Percentiles rank a stretch among this genome's conserved stretches.
phyloP scores from a whole-genome alignment of 1,140 invertebrate genomes.

The Drosophila neocordata region DNA sequence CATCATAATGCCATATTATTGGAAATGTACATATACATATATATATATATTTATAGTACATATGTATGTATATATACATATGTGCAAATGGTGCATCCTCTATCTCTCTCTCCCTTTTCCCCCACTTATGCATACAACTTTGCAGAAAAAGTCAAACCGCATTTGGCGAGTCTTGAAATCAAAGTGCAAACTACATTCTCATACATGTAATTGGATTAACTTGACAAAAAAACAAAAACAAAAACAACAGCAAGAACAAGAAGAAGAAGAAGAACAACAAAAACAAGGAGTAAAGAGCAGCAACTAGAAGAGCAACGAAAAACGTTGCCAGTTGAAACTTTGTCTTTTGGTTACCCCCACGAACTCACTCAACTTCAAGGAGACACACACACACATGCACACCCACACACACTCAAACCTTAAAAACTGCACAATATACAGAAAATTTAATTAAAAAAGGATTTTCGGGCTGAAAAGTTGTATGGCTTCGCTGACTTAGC shows the following conservation, averaged over 20 bases:
- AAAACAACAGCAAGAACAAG: slow-evolving; percentile 6
- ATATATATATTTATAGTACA: too few species aligned
- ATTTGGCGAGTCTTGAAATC: slow-evolving; percentile 46
- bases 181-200: slow-evolving; percentile 71
- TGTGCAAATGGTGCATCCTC: too few species aligned
- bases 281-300: slow-evolving; percentile 2
- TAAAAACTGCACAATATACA: slow-evolving; percentile 80
- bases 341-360: slow-evolving; percentile 62
- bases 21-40: too few species aligned
- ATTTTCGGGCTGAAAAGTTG: slow-evolving; percentile 74
- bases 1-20: too few species aligned
- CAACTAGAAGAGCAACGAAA: slow-evolving; percentile 14
- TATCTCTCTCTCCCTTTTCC: too few species aligned
- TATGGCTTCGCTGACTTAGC: slow-evolving; percentile 73
- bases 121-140: too few species aligned
- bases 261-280: not conserved
- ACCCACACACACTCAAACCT: slow-evolving; percentile 57
- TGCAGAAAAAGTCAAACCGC: slow-evolving; percentile 15
- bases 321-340: slow-evolving; percentile 68
- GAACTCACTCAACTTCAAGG: slow-evolving; percentile 25
- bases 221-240: slow-evolving; percentile 60
- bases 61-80: too few species aligned
- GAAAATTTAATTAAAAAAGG: slow-evolving; percentile 80
- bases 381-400: slow-evolving; percentile 55
- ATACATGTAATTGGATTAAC: slow-evolving; percentile 77